Base-by-base conservation (phyloP, 2,888 invertebrate genomes). In the Drosophila mercatorum region DNA sequence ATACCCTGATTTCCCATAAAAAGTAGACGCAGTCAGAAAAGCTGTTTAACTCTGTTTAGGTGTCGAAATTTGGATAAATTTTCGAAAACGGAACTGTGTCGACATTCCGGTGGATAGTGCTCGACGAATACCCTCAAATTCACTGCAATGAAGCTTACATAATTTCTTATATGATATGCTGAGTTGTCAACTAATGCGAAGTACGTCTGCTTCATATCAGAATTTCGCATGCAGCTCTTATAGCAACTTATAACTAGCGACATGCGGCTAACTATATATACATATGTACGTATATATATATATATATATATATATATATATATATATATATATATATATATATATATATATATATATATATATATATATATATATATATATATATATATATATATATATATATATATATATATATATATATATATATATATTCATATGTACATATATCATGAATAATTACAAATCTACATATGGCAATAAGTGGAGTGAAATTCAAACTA, bases 381-480 rank as follows among this genome's bases (percentile, higher is more conserved):
- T 34, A 34, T 34, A 34, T 34, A 34, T 34, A 7, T 34, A 34
- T 34, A 34, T 34, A 34, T 34, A 34, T 34, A 34, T 34, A 34
- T 34, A 34, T 34, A 34, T 34, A 34, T 34, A 34, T 34, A 34
- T 34, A 34, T 34, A 34, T 34, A 34, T 34, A 34, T 34, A 34
- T 34, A 34, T 34, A 34, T 34, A 34, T 34, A 34, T 34, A 34
- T 34, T 2, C 10, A 34, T 34, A 10, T 10, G 7, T 14, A 47
- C 6, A 17, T 22, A 22, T 52, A 36, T 52, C 11, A 69, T 36
- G 55, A 26, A 69, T 41, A 59, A 34, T 40, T 34, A 34, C 6
- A 47, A 47, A 47, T 58, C 38, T 12, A 58, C 46, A 38, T 38
- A 17, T 28, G 3, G n/a, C 38, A 5, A 31, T 61, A 43, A 40